Base-by-base conservation (phyloP, 2,797 vertebrate species). In the Gymnoscopelus microlampas region DNA sequence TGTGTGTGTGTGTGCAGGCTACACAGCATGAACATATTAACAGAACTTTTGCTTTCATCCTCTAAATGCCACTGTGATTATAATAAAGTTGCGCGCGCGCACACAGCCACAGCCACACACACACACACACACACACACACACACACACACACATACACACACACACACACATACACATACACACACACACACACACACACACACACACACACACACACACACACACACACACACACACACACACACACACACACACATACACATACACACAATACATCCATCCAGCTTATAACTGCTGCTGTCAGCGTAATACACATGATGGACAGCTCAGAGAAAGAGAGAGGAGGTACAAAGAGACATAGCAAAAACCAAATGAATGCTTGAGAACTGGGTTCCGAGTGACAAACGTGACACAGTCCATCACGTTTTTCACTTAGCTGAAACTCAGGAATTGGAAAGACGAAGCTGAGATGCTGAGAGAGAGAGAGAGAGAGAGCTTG, bases 301-400 rank as follows among this genome's bases (percentile, higher is more conserved):
- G 15, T 55, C 53, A 55, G 53, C 29, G 51, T 24, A 53, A 4
- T 24, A n/a, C 10, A 15, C 3, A 11, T 29, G 62, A 47, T 13
- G 10, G 56, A 44, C 53, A 53, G 23, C 14, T 4, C 35, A 55
- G 5, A 60, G 49, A 44, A 11, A n/a, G 7, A 47, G 14, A 12
- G 14, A 66, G 19, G 0, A 51, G 53, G 47, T 26, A 14, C 7
- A 64, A n/a, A n/a, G 48, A 64, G 39, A 4, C 15, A 32, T 48
- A 48, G 11, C 3, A 55, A 35, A 59, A 53, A 44, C 70, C 26
- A 56, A 74, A 64, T 63, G 8, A 47, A 32, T 78, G 76, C 26
- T 71, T 66, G 53, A 60, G 35, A 68, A 56, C 32, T 54, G 12
- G 53, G 10, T 66, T 53, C 71, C 49, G 50, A 9, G 39, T 44